A percentile compares a stretch with the other conserved stretches of the same genome.
These are phyloP conservation scores for Apodemia mormo DNA, from an alignment of 2,888 invertebrate genomes.

Conservation along the genomic window DNA sequence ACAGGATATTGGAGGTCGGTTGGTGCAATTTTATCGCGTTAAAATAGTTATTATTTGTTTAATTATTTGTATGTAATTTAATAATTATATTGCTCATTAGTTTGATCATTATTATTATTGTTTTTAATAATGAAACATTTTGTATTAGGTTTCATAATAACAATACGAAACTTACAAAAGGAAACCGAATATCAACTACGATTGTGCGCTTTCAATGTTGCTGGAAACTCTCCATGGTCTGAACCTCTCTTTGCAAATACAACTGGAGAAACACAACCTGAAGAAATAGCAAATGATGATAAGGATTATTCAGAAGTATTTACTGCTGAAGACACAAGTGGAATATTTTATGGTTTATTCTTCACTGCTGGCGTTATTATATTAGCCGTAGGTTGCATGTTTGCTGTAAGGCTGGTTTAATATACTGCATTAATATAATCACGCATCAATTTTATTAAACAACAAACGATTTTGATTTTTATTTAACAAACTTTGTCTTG, in stretches of 20 bases:
- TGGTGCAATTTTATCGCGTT: too few species aligned
- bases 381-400: constrained; percentile 53
- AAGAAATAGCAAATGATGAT: constrained; percentile 31
- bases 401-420: constrained; percentile 53
- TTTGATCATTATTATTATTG: too few species aligned
- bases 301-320: constrained; percentile 24
- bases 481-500: too few species aligned
- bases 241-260: constrained; percentile 44
- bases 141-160: constrained; percentile 43
- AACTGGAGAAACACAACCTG: constrained; percentile 11
- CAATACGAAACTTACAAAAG: constrained; percentile 46
- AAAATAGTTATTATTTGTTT: too few species aligned
- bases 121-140: not conserved
- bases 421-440: not conserved
- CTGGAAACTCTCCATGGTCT: constrained; percentile 59
- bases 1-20: too few species aligned
- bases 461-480: too few species aligned
- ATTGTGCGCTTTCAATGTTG: constrained; percentile 51
- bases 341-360: constrained; percentile 60
- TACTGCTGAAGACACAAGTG: constrained; percentile 23
- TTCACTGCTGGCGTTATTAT: constrained; percentile 58
- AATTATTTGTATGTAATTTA: too few species aligned
- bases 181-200: constrained; percentile 58
- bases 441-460: not conserved
- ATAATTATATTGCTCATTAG: too few species aligned